Base-by-base conservation (phyloP, 2,113 vertebrate species). In the Thymallus thymallus region DNA sequence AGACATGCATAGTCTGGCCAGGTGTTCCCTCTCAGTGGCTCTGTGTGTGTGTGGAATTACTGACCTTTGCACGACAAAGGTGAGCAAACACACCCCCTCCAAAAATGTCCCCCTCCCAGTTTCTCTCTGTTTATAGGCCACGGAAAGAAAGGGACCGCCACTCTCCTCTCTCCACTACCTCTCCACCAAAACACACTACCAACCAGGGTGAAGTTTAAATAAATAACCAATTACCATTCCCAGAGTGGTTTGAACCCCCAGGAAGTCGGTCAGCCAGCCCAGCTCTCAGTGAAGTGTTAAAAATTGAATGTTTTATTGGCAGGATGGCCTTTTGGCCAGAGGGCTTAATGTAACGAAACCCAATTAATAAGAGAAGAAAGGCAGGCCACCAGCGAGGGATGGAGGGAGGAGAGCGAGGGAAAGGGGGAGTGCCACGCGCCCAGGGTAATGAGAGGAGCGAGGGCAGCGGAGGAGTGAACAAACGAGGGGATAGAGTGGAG, bases 151-250 rank as follows among this genome's bases (percentile, higher is more conserved):
- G 74, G 45, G 64, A 63, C 60, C 66, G 6, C 65, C 35, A 30
- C 9, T 32, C 18, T 26, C 35, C 32, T 41, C 35, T 66, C 63
- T 66, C 63, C 23, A 41, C 30, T 66, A 14, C 30, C 64, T 18
- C 29, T 20, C 30, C 65, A 20, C 35, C 35, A 30, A 30, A 30
- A 29, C 29, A 5, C 71, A 9, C 64, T 58, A 29, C 35, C 62
- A 88, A 90, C 86, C 89, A 82, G 84, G 86, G 81, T 86, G 87
- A 64, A 87, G 89, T 89, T 89, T 90, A 90, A 90, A 92, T 93
- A 91, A 91, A 92, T 92, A 92, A 91, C 85, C 89, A 91, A 91
- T 91, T 92, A 92, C 82, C 82, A 82, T 82, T 80, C 16, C 61
- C 74, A 70, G 81, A 77, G 80, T 76, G 55, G 88, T 78, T 79